Percentiles rank a stretch among this genome's conserved stretches.
phyloP scores from a whole-genome alignment of 2,113 vertebrate species.

The Rhinoderma darwinii region DNA sequence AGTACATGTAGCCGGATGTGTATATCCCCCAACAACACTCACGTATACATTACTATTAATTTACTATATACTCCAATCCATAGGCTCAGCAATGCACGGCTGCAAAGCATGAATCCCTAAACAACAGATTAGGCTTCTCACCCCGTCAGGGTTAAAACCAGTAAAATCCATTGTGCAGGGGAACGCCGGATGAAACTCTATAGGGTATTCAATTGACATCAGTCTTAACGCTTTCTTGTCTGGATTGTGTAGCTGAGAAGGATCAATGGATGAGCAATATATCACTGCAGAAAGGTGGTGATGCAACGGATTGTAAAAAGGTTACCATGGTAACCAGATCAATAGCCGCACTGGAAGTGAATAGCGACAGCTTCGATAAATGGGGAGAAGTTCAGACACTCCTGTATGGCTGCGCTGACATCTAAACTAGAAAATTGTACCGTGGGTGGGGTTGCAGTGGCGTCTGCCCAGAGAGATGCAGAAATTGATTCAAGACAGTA shows the following conservation, averaged over 20 bases:
- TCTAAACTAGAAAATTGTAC: not conserved
- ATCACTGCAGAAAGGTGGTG: not conserved
- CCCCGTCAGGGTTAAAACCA: not conserved
- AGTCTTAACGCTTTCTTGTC: not conserved
- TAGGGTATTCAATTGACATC: not conserved
- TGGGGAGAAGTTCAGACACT: not conserved
- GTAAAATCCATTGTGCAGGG: not conserved
- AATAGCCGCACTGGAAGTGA: not conserved
- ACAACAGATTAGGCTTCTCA: too few species aligned
- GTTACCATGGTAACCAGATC: conserved; percentile 34
- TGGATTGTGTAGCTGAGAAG: not conserved
- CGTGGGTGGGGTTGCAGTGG: not conserved
- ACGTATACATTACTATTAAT: not conserved
- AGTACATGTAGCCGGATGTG: not conserved
- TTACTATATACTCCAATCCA: not conserved
- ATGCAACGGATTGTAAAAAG: not conserved
- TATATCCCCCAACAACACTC: not conserved
- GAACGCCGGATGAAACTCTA: not conserved
- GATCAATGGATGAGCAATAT: not conserved
- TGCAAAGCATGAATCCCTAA: conserved; percentile 11
- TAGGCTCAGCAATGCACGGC: not conserved
- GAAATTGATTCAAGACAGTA: conserved; percentile 19
- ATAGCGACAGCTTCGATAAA: conserved; percentile 4
- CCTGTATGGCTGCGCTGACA: not conserved
- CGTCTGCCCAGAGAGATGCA: conserved; percentile 1